Percentiles rank a stretch among this genome's conserved stretches.
Conservation (phyloP, 2,113 vertebrate genomes). For the Siniperca knerii region DNA sequence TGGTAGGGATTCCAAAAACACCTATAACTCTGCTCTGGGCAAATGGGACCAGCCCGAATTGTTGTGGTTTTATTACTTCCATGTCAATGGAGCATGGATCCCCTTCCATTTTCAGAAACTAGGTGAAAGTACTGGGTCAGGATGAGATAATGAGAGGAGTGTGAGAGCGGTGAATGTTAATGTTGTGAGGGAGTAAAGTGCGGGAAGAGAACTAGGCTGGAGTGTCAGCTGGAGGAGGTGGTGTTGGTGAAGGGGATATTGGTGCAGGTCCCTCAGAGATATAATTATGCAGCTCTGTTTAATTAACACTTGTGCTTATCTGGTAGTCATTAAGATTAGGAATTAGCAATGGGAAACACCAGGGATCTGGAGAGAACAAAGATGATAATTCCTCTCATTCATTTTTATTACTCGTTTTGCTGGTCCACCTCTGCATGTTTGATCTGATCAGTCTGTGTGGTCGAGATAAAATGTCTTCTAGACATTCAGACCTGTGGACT, state of each 20-base stretch:
- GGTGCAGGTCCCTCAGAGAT: conserved; percentile 68
- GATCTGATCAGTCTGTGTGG: conserved; percentile 48
- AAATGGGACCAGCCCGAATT: conserved; percentile 3
- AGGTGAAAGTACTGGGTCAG: conserved; percentile 61
- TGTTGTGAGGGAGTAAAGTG: conserved; percentile 46
- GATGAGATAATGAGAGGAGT: conserved; percentile 55
- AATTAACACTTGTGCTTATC: conserved; percentile 75
- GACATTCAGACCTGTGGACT: conserved; percentile 2
- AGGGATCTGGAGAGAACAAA: conserved; percentile 65
- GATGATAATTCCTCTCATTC: conserved; percentile 59
- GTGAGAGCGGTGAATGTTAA: conserved; percentile 33
- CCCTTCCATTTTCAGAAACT: conserved; percentile 46
- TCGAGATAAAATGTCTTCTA: conserved; percentile 1
- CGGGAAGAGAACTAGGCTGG: conserved; percentile 47
- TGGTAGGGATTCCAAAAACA: conserved; percentile 32
- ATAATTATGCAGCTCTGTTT: conserved; percentile 73
- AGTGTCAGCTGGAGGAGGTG: conserved; percentile 60
- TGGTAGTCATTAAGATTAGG: conserved; percentile 73
- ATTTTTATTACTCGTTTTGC: conserved; percentile 24
- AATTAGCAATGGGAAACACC: conserved; percentile 63
- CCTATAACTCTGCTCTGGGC: conserved; percentile 11
- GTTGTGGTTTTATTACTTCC: conserved; percentile 58
- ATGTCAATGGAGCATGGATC: conserved; percentile 48
- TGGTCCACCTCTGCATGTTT: not conserved
- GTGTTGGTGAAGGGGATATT: conserved; percentile 46